phyloP scores from a whole-genome alignment of 2,113 vertebrate species.

The Stegostoma tigrinum region DNA sequence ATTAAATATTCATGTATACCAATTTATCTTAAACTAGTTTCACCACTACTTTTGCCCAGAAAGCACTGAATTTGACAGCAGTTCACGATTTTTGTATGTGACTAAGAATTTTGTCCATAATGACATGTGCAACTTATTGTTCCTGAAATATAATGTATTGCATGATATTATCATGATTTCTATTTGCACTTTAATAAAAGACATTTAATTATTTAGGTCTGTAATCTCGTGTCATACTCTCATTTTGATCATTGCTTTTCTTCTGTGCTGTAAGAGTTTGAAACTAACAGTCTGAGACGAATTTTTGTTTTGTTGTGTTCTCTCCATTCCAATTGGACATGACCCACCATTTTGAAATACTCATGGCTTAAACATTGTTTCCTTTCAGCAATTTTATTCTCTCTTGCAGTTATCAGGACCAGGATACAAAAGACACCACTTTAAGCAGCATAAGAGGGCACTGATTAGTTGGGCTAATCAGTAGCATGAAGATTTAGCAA shows the following conservation, averaged over 20 bases:
- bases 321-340: no score
- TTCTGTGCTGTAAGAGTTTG: not conserved
- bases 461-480: no score
- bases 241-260: not conserved
- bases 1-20: not conserved
- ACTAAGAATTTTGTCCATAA: not conserved
- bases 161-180: slow-evolving; percentile 49
- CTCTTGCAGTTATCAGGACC: no score
- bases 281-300: not conserved
- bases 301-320: not conserved
- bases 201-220: not conserved
- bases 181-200: slow-evolving; percentile 55
- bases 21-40: not conserved
- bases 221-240: not conserved
- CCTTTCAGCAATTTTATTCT: no score
- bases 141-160: slow-evolving; percentile 40
- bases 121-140: not conserved
- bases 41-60: not conserved
- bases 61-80: slow-evolving; percentile 18
- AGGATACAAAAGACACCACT: no score
- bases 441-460: no score
- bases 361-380: no score
- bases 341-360: not conserved
- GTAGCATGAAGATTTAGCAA: no score
- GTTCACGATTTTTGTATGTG: not conserved